Evolutionary conservation across 1,140 invertebrate species (phyloP), one percentile per base, ranked within the genome.

Genomic region (Thereuonema tuberculata): DNA sequence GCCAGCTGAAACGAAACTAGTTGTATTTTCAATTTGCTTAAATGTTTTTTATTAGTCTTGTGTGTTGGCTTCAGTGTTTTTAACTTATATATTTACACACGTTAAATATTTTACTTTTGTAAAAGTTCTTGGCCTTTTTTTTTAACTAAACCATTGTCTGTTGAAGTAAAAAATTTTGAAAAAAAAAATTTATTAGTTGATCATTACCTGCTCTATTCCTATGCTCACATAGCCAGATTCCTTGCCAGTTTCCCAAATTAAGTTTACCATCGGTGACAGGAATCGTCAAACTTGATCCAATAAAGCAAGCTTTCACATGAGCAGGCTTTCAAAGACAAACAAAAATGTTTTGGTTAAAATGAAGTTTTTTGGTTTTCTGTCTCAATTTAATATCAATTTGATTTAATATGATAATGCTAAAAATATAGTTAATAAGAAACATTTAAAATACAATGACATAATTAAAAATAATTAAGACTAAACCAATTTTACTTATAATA

Each of bases 161-260:
- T n/a, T n/a, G n/a, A n/a, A n/a, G n/a, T n/a, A n/a, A n/a, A n/a
- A n/a, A n/a, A n/a, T n/a, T n/a, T 12, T 12, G 12, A n/a, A 43
- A 43, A 12, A n/a, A 43, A 43, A 12, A n/a, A 43, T 12, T 43
- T 12, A 29, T 26, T 5, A 49, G 27, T n/a, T n/a, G n/a, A n/a
- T 37, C 56, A 59, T 65, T 61, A 74, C 74, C 71, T 67, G 69
- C 93, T 70, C 89, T 85, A 77, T 97, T 91, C 67, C 93, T 82
- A 76, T 98, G 93, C 77, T 98, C 93, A 78, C 93, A 96, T 61
- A 98, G 79, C 93, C 93, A 98, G 62, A 98, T 85, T 58, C 93
- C 93, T 78, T 97, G 93, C 93, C 93, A 97, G 65, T 89, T 93
- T 58, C 93, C 93, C 63, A 97, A 76, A 68, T 92, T 93, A 64